Conservation (phyloP, 2,888 invertebrate genomes). For the Pantelozetes paolii region DNA sequence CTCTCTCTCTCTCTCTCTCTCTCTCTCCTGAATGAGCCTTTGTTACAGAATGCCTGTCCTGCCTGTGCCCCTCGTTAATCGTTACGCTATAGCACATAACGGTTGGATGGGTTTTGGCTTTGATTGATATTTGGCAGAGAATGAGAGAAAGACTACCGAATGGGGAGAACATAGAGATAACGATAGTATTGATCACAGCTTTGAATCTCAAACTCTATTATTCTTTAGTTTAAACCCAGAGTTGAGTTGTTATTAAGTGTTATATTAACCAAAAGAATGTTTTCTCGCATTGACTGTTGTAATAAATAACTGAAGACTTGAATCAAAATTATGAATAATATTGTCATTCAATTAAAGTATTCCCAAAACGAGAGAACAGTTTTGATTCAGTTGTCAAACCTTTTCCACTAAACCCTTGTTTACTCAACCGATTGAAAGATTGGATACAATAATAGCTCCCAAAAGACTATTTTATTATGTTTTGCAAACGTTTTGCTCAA, state of each 20-base stretch:
- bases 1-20: constrained; percentile 18
- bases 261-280: not conserved
- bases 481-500: not conserved
- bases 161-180: constrained; percentile 11
- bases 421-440: constrained; percentile 31
- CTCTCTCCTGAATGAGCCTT: not conserved
- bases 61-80: constrained; percentile 33
- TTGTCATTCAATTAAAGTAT: constrained; percentile 27
- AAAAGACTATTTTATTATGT: not conserved
- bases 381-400: constrained; percentile 24
- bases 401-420: constrained; percentile 17
- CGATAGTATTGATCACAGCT: constrained; percentile 19
- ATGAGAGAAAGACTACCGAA: constrained; percentile 27
- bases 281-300: not conserved
- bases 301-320: not conserved
- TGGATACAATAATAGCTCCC: constrained; percentile 26
- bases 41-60: not conserved
- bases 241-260: not conserved
- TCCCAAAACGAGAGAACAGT: not conserved
- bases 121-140: constrained; percentile 29
- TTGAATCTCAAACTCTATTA: not conserved
- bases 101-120: constrained; percentile 8
- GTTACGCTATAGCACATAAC: constrained; percentile 31
- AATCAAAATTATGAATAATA: not conserved
- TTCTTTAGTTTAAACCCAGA: not conserved